Evolutionary conservation across 2,888 invertebrate genomes (phyloP), one percentile per base, ranked within the genome.

Genomic region (Branchinecta sandiegonensis): DNA sequence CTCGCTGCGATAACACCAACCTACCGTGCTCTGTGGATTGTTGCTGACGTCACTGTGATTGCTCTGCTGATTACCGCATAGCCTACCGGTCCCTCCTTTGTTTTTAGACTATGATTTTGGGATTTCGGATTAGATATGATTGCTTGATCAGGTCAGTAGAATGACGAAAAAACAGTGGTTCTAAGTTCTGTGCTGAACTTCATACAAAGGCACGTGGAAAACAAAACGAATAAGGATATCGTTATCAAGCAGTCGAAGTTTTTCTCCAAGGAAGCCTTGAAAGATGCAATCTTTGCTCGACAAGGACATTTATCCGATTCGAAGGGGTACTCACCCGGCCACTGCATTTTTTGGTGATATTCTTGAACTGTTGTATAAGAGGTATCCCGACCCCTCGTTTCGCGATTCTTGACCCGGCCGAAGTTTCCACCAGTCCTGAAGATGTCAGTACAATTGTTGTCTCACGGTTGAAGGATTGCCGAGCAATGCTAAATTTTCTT

Each of bases 381-480:
- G 56, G 56, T 50, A 14, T 50, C 14, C 56, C 56, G 3, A 50
- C 56, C 56, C 56, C 56, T 50, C 56, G 56, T 50, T 50, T 50
- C 14, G 56, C 56, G 13, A 50, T 50, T 50, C 56, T 50, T 14
- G 56, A 50, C 56, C 56, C 56, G 14, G 56, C 56, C 14, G 56
- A 50, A 13, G 56, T 50, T 50, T 6, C 56, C 56, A 50, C 56
- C 56, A 50, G 3, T 50, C 56, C 56, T 50, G 56, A 50, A 50
- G 14, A 50, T 50, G 56, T 50, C 2, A 5, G 56, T 50, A 50
- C 56, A 14, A 50, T 50, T 14, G 56, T 50, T 50, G 56, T 5
- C 56, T 50, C 56, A 6, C 56, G 56, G 14, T 50, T 50, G 56
- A 50, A 50, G 2, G 56, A 50, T 50, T 50, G 56, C 14, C 13